These are phyloP conservation scores for Trachelus tabidus DNA, from an alignment of 2,888 invertebrate species.

Conservation along the genomic window DNA sequence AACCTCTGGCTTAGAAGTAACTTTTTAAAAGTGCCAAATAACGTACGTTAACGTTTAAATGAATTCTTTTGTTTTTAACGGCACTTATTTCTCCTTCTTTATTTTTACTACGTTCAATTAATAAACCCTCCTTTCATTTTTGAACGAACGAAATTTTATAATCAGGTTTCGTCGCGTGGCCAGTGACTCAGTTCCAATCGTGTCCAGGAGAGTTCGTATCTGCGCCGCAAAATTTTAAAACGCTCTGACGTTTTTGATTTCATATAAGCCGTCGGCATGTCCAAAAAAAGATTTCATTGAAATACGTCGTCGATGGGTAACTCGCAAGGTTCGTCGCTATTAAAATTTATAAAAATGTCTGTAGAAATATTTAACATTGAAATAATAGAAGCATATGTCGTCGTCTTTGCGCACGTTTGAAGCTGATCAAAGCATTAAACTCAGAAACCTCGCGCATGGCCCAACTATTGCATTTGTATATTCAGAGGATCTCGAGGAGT, in stretches of 20 bases:
- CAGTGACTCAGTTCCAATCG: neutral
- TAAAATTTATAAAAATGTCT: neutral
- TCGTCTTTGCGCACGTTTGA: neutral
- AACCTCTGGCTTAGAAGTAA: neutral
- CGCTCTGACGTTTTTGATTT: neutral
- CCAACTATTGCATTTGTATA: neutral
- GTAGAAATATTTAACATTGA: neutral
- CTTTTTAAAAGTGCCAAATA: neutral
- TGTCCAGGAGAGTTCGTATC: neutral
- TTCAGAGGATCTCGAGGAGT: neutral
- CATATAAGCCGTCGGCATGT: neutral
- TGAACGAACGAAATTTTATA: neutral
- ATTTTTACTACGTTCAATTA: neutral
- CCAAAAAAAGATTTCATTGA: neutral
- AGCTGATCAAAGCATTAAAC: neutral
- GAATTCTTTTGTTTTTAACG: neutral
- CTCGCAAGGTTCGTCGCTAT: conserved; percentile 29
- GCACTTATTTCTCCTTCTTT: neutral
- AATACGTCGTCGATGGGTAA: conserved; percentile 27
- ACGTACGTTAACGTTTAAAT: neutral
- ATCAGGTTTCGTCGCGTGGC: neutral
- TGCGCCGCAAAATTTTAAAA: neutral
- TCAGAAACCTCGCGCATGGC: neutral
- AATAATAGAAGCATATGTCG: neutral
- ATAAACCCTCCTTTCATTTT: neutral